These are phyloP conservation scores for Gari tellinella DNA, from an alignment of 2,888 invertebrate genomes.

Conservation along the genomic window DNA sequence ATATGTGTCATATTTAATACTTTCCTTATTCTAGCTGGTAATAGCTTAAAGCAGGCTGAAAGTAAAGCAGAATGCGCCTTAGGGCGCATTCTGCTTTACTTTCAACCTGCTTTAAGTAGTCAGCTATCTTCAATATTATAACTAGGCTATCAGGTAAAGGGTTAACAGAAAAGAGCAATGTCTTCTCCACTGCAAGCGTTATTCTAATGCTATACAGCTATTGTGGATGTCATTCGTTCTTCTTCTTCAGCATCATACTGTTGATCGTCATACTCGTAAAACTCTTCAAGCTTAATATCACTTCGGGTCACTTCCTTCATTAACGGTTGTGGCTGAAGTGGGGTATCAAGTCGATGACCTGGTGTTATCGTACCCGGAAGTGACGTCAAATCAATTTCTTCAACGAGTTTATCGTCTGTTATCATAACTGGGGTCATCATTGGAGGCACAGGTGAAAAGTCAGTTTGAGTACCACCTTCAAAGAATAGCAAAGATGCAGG, in stretches of 20 bases:
- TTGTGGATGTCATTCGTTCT: neutral
- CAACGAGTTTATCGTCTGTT: conserved; percentile 21
- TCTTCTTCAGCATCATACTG: conserved; percentile 14
- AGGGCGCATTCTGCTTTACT: no score
- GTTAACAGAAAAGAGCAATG: no score
- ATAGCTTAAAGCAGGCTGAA: no score
- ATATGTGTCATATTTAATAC: no score
- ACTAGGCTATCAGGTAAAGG: no score
- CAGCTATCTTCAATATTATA: no score
- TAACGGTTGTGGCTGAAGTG: neutral
- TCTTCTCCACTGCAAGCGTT: no score
- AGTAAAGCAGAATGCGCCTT: no score
- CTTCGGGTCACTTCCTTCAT: conserved; percentile 51
- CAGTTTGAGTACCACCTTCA: conserved; percentile 58
- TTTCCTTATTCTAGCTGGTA: no score
- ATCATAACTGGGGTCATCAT: conserved; percentile 28
- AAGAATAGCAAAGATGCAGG: conserved; percentile 26
- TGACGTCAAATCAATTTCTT: conserved; percentile 35
- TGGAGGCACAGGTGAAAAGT: conserved; percentile 56
- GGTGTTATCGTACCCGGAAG: conserved; percentile 28
- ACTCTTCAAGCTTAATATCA: conserved; percentile 56
- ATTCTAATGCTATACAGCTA: no score
- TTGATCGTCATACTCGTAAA: conserved; percentile 18
- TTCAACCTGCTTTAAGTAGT: no score
- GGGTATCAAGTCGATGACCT: conserved; percentile 1